Base-by-base conservation (phyloP, 2,113 vertebrate species). In the Siphamia tubifer region DNA sequence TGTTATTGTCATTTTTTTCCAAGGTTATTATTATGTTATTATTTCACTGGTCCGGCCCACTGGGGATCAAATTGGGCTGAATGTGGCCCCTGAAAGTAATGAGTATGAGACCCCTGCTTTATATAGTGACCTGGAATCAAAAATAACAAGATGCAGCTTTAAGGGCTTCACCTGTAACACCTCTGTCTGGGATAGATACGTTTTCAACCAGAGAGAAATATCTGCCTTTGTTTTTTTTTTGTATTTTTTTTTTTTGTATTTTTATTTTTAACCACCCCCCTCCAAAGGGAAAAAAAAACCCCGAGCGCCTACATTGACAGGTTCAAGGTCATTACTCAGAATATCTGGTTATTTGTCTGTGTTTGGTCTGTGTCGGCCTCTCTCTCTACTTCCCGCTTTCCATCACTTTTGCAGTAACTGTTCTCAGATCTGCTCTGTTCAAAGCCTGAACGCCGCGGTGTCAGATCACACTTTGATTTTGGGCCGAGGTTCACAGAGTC, bases 331-430 rank as follows among this genome's bases (percentile, higher is more conserved):
- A 66, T 82, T 82, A 62, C 42, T 25, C 10, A 2, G 75, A 55
- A 60, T 48, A 74, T 75, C 45, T 40, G 67, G 58, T 68, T 77
- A 68, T 85, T 74, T 75, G 73, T 81, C 54, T 70, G 48, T 60
- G 54, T 82, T 60, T 70, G 68, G 51, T 35, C 34, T 19, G 52
- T 35, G 42, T 68, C 20, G 10, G 27, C 36, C 34, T 49, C 52
- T 20, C 52, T 20, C 27, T 6, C 56, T 25, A 48, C 60, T 54
- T 49, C 61, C 74, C 28, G 38, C 47, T 31, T 70, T 49, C 55
- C 60, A 58, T 78, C 66, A 4, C 38, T 43, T 58, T 47, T 35
- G 13, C 64, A 47, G 68, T 31, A 4, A 58, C n/a, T n/a, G 54
- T 61, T 10, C 47, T 81, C 43, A 73, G 70, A 80, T 57, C 31